Evolutionary conservation across 1,140 invertebrate species (phyloP), one percentile per base, ranked within the genome.

Genomic region (Cyphomyrmex costatus): DNA sequence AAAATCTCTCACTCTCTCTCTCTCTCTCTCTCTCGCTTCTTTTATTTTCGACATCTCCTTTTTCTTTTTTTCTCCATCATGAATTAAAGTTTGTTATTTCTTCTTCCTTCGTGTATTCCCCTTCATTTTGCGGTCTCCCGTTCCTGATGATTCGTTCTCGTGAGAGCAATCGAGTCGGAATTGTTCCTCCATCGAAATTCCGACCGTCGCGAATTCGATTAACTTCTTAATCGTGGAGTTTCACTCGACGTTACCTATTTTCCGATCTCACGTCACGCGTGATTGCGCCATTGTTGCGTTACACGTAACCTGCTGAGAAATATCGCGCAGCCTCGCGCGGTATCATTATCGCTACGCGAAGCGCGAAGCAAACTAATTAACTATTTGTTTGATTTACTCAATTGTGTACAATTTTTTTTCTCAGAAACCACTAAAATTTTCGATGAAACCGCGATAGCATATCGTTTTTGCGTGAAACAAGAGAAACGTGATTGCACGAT

Each of bases 191-290:
- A 74, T 83, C 79, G 79, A 83, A 83, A 83, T 83, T 83, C 68
- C 79, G 53, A 42, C 79, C 51, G 79, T 83, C 79, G 79, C 68
- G 79, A 56, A 83, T 83, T 83, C 79, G 79, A 83, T 83, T 83
- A 83, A 83, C 68, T 83, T 73, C 79, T 83, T 83, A 74, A 60
- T 70, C 68, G 68, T 49, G 53, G 36, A 83, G 68, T 73, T 60
- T 21, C 79, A 42, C 14, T 12, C 53, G 53, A 33, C 53, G 66
- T 74, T 73, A 74, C 27, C 24, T 30, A 74, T 74, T 83, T 83
- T 61, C 56, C 79, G 42, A 83, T 74, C n/a, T 19, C 68, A 33
- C 49, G 36, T 60, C 51, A 36, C 27, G 53, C 68, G 66, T 83
- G 79, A 83, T 83, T 83, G 79, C 79, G 56, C 79, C n/a, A 83